Base-by-base conservation (phyloP, 2,888 invertebrate genomes). In the Drosophila paramelanica region DNA sequence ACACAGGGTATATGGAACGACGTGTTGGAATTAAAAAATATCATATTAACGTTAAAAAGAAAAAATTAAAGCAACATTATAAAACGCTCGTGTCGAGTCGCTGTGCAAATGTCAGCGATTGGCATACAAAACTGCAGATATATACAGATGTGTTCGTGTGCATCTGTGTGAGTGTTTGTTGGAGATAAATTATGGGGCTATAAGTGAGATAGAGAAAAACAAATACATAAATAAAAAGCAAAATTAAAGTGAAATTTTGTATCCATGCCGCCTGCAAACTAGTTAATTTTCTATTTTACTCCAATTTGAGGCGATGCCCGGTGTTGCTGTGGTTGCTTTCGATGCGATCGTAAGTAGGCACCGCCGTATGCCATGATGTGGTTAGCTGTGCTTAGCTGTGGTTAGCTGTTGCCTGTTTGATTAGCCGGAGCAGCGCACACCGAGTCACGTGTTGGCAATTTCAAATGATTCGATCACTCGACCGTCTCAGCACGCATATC, bases 251-350 rank as follows among this genome's bases (percentile, higher is more conserved):
- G 83, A 90, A 90, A 90, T 81, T 89, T 88, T 61, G 70, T 78
- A 77, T 73, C 71, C 67, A 70, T 67, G 71, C 79, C 66, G 65
- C 70, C 64, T 78, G 71, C 73, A 89, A 90, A 90, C 90, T 81
- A 82, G 89, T 88, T 85, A 87, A 82, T 90, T 90, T 89, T 87
- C 89, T 88, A 89, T 85, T 89, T 87, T 88, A 90, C 88, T 89
- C 85, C 83, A 90, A 88, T 90, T 90, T 83, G 61, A 78, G 85
- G 31, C 70, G 50, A 53, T 65, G 58, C 67, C 38, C 50, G 17
- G 17, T 1, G 62, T 73, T 70, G 76, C 52, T 68, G 75, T 67
- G 69, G 69, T 75, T 83, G 79, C 81, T 83, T 79, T 84, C 80
- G 65, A 71, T 65, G 69, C 73, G 61, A 74, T 78, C 73, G 77